A percentile compares a stretch with the other conserved stretches of the same genome.
phyloP scores from a whole-genome alignment of 2,888 invertebrate genomes.

The Metopia argyrocephala region DNA sequence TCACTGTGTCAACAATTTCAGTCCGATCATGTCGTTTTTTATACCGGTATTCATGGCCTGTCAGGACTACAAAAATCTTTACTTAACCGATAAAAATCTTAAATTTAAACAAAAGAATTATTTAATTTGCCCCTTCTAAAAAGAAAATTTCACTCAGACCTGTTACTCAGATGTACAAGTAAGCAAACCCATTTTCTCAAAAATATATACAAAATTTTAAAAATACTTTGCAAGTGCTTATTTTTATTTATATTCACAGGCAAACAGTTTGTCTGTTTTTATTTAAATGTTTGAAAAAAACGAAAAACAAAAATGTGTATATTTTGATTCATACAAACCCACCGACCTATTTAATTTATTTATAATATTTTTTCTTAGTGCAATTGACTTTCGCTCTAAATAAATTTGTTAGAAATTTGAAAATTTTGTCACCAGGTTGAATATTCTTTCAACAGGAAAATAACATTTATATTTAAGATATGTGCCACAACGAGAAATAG shows the following conservation, averaged over 20 bases:
- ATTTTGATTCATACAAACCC: not conserved
- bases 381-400: not conserved
- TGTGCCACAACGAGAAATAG: too few relatives aligned
- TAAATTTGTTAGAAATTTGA: not conserved
- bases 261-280: conserved; percentile 26
- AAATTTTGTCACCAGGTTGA: not conserved
- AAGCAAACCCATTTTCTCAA: not conserved
- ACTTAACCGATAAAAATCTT: not conserved
- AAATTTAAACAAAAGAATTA: not conserved
- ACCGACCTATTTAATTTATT: not conserved
- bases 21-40: too few relatives aligned
- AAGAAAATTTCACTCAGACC: not conserved
- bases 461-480: not conserved
- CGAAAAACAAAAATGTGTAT: not conserved
- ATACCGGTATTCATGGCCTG: not conserved
- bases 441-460: not conserved
- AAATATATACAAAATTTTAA: conserved; percentile 10
- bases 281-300: not conserved
- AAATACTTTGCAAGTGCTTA: conserved; percentile 54
- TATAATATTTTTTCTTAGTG: not conserved
- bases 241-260: conserved; percentile 53
- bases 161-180: not conserved
- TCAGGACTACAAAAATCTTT: not conserved
- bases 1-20: too few relatives aligned
- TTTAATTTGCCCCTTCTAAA: not conserved